Evolutionary conservation across 2,113 vertebrate genomes (phyloP).

Genomic region (Syngnathus scovelli): DNA sequence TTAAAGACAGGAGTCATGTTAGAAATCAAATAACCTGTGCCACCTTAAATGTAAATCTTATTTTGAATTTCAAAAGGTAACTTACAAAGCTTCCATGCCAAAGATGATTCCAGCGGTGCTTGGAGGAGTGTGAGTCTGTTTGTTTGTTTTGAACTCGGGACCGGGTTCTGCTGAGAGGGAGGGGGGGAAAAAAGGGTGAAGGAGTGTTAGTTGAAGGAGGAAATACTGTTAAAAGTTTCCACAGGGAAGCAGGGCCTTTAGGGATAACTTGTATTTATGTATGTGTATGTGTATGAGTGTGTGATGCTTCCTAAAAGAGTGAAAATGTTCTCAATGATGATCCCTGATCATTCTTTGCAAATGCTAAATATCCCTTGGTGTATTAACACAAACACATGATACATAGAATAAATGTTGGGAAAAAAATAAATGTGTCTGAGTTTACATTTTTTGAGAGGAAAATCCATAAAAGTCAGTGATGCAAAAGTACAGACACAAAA

Average conservation of each 20-base stretch:
- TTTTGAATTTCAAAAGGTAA: background rate
- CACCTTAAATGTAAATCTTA: constrained; percentile 1
- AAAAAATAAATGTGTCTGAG: constrained; percentile 7
- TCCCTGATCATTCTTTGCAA: constrained; percentile 16
- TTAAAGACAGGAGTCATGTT: constrained; percentile 1
- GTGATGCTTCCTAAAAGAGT: background rate
- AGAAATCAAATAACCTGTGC: background rate
- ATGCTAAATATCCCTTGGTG: constrained; percentile 23
- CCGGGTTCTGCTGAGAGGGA: constrained; percentile 21
- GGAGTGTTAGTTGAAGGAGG: background rate
- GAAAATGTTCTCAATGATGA: constrained; percentile 23
- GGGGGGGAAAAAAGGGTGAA: constrained; percentile 2
- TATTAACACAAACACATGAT: constrained; percentile 39
- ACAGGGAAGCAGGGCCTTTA: constrained; percentile 31
- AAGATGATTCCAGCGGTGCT: constrained; percentile 4
- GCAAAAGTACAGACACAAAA: background rate
- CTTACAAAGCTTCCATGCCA: background rate
- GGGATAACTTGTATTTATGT: constrained; percentile 23
- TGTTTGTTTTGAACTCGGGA: constrained; percentile 35
- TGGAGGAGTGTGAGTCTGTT: constrained; percentile 1
- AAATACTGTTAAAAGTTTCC: constrained; percentile 17
- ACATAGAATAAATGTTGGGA: constrained; percentile 43
- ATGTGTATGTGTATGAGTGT: constrained; percentile 12
- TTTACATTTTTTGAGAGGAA: background rate
- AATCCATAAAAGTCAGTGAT: background rate